Evolutionary conservation across 2,888 invertebrate genomes (phyloP).

Genomic region (Drosophila atripex): DNA sequence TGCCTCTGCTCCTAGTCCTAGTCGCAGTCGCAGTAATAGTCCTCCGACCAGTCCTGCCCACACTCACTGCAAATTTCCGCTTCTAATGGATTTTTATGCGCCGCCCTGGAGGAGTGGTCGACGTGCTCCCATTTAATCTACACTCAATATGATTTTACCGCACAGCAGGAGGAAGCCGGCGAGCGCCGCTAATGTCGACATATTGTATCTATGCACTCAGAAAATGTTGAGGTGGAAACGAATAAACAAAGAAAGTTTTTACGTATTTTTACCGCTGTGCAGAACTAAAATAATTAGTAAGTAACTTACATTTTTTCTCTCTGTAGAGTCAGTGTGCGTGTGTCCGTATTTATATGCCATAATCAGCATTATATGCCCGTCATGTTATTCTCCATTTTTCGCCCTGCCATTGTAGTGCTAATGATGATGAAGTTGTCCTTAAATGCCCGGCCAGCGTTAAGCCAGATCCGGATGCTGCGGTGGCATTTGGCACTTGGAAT

Average conservation of each 20-base stretch:
- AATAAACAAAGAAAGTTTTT: no score
- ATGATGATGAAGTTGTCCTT: constrained; percentile 78
- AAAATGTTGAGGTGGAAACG: neutral
- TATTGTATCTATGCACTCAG: constrained; percentile 36
- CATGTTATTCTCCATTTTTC: constrained; percentile 45
- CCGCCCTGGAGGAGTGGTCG: constrained; percentile 43
- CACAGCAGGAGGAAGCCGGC: constrained; percentile 60
- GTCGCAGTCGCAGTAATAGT: constrained; percentile 1
- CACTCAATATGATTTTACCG: constrained; percentile 75
- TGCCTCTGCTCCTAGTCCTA: neutral
- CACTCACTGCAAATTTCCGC: constrained; percentile 55
- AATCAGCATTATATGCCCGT: constrained; percentile 71
- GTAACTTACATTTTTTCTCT: constrained; percentile 8
- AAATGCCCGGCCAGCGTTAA: constrained; percentile 54
- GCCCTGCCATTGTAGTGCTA: constrained; percentile 61
- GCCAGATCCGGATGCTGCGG: constrained; percentile 49
- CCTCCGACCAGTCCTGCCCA: constrained; percentile 1
- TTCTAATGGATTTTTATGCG: constrained; percentile 74
- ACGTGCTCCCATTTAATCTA: constrained; percentile 76
- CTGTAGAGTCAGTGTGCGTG: constrained; percentile 26
- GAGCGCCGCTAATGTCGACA: constrained; percentile 38
- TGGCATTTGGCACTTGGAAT: constrained; percentile 52
- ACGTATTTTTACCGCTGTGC: neutral
- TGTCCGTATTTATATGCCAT: constrained; percentile 67
- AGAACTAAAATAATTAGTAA: neutral